A percentile compares a stretch with the other conserved stretches of the same genome.
These are phyloP conservation scores for Hydrophis major DNA, from an alignment of 2,797 vertebrate species.

Conservation along the genomic window DNA sequence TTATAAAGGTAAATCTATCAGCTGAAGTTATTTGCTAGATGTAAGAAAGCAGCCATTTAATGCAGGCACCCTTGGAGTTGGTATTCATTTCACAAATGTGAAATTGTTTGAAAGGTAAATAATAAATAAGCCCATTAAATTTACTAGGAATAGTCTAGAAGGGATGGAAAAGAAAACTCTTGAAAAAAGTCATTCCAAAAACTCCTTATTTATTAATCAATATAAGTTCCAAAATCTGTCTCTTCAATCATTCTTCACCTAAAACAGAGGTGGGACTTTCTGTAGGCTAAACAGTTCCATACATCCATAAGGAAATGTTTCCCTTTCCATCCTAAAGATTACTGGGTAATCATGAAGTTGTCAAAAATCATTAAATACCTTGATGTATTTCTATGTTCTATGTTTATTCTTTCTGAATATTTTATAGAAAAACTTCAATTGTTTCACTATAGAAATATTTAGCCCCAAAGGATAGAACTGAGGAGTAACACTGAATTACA, in stretches of 20 bases:
- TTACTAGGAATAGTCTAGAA: not conserved
- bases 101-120: not conserved
- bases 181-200: not conserved
- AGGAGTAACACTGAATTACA: too few species aligned
- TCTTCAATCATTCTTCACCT: not conserved
- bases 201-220: not conserved
- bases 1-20: not conserved
- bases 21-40: not conserved
- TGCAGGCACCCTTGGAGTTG: not conserved
- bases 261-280: not conserved
- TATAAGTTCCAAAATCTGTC: not conserved
- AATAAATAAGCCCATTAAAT: not conserved
- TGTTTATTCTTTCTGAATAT: not conserved
- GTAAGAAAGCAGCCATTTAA: not conserved
- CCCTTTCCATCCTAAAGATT: not conserved
- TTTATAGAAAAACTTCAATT: not conserved
- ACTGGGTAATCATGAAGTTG: not conserved
- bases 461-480: not conserved
- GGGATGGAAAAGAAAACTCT: conserved; percentile 4
- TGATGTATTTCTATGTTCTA: not conserved
- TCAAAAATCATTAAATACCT: not conserved
- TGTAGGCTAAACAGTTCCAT: not conserved
- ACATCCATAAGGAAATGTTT: not conserved
- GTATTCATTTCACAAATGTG: not conserved
- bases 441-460: not conserved